These are phyloP conservation scores for Cebidichthys violaceus DNA, from an alignment of 2,113 vertebrate species.

Conservation along the genomic window DNA sequence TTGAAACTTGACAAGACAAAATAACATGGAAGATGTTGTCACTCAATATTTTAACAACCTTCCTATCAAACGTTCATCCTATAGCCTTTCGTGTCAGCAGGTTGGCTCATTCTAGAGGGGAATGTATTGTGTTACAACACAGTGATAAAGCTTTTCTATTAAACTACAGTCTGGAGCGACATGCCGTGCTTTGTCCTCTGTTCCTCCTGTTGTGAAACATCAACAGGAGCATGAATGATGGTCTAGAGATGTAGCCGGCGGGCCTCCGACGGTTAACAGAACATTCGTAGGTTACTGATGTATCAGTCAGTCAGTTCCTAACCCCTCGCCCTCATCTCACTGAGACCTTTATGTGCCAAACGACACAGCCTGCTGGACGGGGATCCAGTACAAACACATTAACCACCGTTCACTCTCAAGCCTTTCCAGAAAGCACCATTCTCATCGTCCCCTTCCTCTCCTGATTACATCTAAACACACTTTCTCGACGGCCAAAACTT, in stretches of 20 bases:
- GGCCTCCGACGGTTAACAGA: constrained; percentile 19
- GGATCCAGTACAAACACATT: constrained; percentile 62
- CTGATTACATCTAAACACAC: constrained; percentile 30
- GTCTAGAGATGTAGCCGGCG: not conserved
- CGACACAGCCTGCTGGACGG: constrained; percentile 37
- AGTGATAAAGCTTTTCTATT: not conserved
- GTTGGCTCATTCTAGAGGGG: not conserved
- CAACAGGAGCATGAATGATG: constrained; percentile 16
- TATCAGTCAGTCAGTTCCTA: constrained; percentile 29
- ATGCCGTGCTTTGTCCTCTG: not conserved
- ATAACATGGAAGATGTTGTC: too few species aligned
- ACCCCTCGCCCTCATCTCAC: constrained; percentile 27
- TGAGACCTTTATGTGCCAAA: constrained; percentile 35
- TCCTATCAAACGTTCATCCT: not conserved
- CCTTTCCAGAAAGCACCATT: constrained; percentile 30
- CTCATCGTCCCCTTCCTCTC: constrained; percentile 34
- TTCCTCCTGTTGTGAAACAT: constrained; percentile 1
- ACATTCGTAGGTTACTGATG: constrained; percentile 39
- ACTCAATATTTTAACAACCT: not conserved
- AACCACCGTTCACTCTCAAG: constrained; percentile 38
- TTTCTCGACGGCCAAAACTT: not conserved
- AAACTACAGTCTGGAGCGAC: not conserved
- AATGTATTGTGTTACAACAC: not conserved
- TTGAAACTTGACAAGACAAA: too few species aligned
- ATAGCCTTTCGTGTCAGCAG: not conserved